Conservation (phyloP, 2,797 vertebrate species). For the Phalanger gymnotis region DNA sequence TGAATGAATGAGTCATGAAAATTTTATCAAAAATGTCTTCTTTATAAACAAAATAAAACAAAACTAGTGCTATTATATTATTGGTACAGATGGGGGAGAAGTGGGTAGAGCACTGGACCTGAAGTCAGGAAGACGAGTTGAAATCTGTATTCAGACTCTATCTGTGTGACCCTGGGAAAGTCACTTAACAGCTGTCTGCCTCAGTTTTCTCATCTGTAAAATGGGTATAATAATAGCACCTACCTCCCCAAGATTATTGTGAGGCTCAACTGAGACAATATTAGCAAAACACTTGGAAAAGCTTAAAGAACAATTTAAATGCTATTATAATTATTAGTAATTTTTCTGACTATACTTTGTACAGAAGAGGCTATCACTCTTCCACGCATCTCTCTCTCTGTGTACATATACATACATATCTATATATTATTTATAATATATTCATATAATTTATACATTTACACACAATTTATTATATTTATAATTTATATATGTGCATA, state of each 20-base stretch:
- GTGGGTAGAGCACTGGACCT: not conserved
- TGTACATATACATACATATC: too few species aligned
- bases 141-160: not conserved
- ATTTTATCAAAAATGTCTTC: not conserved
- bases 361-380: not conserved
- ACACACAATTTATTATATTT: too few species aligned
- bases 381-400: not conserved
- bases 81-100: not conserved
- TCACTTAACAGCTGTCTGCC: not conserved
- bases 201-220: not conserved
- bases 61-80: not conserved
- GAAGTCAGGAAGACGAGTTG: not conserved
- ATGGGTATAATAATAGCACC: not conserved
- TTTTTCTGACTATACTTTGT: not conserved
- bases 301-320: not conserved
- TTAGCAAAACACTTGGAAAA: not conserved
- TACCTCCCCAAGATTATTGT: not conserved
- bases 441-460: too few species aligned
- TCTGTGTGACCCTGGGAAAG: not conserved
- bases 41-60: not conserved
- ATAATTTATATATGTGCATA: too few species aligned
- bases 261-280: not conserved
- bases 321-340: not conserved
- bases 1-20: slow-evolving; percentile 44
- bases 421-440: too few species aligned